Evolutionary conservation across 2,113 vertebrate genomes (phyloP).

Genomic region (Zeus faber): DNA sequence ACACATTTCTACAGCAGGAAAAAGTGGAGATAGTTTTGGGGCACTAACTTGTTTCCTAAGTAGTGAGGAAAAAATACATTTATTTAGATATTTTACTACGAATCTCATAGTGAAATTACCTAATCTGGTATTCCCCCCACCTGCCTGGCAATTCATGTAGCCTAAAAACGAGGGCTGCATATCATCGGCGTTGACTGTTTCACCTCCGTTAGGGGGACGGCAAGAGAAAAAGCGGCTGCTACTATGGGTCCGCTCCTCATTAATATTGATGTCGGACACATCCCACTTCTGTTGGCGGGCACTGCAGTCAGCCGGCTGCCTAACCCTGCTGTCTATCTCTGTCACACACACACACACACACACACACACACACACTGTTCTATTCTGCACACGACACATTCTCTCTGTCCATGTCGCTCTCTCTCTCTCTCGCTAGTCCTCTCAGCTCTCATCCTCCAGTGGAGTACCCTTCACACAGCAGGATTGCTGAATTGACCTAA

Average conservation of each 20-base stretch:
- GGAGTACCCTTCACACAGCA: no score
- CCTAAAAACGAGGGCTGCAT: not conserved
- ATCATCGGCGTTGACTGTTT: not conserved
- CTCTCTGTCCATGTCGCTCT: not conserved
- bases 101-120: not conserved
- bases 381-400: not conserved
- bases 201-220: not conserved
- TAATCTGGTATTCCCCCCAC: not conserved
- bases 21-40: no score
- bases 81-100: no score
- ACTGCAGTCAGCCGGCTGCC: slow-evolving; percentile 13
- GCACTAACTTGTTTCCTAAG: slow-evolving; percentile 19
- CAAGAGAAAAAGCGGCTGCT: not conserved
- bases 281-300: slow-evolving; percentile 14
- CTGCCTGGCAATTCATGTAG: not conserved
- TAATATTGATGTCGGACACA: slow-evolving; percentile 20
- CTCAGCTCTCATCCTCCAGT: no score
- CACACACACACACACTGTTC: not conserved
- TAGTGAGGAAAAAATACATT: no score
- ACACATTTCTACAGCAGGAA: no score
- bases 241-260: slow-evolving; percentile 2
- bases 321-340: no score
- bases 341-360: not conserved
- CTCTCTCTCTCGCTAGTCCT: no score
- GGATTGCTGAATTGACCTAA: no score